Base-by-base conservation (phyloP, 1,140 invertebrate genomes). In the Papilio aristodemus region DNA sequence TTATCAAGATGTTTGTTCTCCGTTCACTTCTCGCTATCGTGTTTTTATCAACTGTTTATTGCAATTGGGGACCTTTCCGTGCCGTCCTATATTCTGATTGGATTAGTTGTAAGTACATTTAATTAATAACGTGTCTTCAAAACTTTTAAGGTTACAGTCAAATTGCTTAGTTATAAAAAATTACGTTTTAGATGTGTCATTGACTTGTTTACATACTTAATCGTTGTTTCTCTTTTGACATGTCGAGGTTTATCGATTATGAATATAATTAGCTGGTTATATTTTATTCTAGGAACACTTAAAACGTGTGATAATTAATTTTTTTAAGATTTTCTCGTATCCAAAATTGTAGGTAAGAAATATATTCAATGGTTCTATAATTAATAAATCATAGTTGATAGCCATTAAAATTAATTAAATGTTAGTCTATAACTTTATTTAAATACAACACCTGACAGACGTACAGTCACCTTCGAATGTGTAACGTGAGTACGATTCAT, bases 51-150 rank as follows among this genome's bases (percentile, higher is more conserved):
- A 17, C 22, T 25, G 63, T 66, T 32, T 32, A 46, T 46, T 32
- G 63, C 25, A 66, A 66, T 66, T 66, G 63, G 41, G 41, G 63
- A 66, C 63, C 63, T 66, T 66, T 66, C 25, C 63, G 63, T 46
- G 63, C 63, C 50, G 63, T 66, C 36, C 17, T 66, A 3, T 66
- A 66, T 6, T 66, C 63, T 13, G 63, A 66, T 50, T 66, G 39
- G 63, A 66, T 66, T 27, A 66, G 22, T 32, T 66, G 63, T 66
- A 38, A 64, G 60, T 64, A 41, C 3, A n/a, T 22, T 64, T 64
- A 22, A 25, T 54, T 4, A 11, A 11, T 25, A 25, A 22, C 11
- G 11, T 17, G 14, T 17, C 14, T 43, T 43, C 6, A 7, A 32
- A 32, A 6, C 1, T 22, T n/a, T n/a, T n/a, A n/a, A n/a, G n/a